These are phyloP conservation scores for Rhinatrema bivittatum DNA, from an alignment of 2,797 vertebrate species.

Conservation along the genomic window DNA sequence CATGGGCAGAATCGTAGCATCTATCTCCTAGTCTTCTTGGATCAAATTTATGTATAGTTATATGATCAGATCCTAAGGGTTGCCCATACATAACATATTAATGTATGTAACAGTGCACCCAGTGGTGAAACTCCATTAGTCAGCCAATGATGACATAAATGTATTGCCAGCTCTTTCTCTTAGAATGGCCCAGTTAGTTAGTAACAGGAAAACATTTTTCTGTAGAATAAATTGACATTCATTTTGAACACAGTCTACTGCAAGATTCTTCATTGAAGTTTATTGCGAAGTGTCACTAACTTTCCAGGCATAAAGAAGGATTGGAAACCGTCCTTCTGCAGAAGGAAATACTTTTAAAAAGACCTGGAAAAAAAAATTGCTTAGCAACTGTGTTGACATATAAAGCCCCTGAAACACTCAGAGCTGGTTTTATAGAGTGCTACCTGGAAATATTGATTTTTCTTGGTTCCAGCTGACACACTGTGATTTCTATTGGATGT, in stretches of 20 bases:
- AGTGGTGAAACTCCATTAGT: slow-evolving; percentile 9
- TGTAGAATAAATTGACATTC: neutral
- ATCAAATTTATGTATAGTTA: no score
- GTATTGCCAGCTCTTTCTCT: no score
- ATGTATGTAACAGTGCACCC: no score
- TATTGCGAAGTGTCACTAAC: slow-evolving; percentile 10
- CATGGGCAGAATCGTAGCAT: no score
- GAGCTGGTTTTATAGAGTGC: slow-evolving; percentile 11
- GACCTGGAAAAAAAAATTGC: slow-evolving; percentile 6
- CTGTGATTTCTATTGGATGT: slow-evolving; percentile 10
- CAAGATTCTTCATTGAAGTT: slow-evolving; percentile 12
- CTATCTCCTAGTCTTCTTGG: no score
- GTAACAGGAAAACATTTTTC: no score
- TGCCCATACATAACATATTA: no score
- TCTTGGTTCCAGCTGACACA: slow-evolving; percentile 9
- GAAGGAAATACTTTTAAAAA: slow-evolving; percentile 8
- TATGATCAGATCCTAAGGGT: no score
- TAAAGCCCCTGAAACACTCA: slow-evolving; percentile 18
- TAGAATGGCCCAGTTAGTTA: no score
- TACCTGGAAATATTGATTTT: slow-evolving; percentile 17
- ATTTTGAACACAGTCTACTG: slow-evolving; percentile 2
- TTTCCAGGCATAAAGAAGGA: slow-evolving; percentile 12
- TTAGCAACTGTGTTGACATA: neutral
- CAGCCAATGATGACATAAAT: neutral
- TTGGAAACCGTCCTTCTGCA: slow-evolving; percentile 1